Evolutionary conservation across 1,140 invertebrate species (phyloP).

Genomic region (Scylla paramamosain): DNA sequence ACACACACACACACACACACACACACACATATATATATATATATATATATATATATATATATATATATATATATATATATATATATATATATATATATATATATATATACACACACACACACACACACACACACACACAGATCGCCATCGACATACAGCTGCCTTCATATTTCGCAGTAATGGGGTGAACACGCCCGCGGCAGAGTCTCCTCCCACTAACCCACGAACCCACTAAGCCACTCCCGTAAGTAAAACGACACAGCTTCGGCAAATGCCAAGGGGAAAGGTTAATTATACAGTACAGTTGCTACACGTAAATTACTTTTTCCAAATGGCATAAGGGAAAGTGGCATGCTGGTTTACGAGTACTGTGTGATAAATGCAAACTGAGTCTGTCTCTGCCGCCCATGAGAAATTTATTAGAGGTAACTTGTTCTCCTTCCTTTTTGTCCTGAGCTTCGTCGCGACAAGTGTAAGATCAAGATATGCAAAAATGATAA

Average conservation of each 20-base stretch:
- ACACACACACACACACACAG: not conserved
- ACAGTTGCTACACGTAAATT: not conserved
- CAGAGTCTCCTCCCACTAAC: not conserved
- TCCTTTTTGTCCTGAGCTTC: no score
- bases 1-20: no score
- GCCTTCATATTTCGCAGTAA: not conserved
- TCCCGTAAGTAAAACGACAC: not conserved
- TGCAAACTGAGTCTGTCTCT: no score
- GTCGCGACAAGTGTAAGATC: no score
- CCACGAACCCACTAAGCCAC: not conserved
- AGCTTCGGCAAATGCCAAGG: not conserved
- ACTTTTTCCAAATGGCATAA: not conserved
- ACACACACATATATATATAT: no score
- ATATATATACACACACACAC: not conserved
- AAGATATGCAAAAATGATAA: no score
- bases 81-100: not conserved
- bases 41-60: no score
- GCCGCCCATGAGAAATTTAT: no score
- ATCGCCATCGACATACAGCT: not conserved
- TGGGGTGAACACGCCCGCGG: not conserved
- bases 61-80: not conserved
- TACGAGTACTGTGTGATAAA: no score
- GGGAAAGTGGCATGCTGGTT: not conserved
- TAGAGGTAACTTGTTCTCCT: no score
- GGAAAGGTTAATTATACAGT: constrained; percentile 2